Conservation (phyloP, 53 echinoderm and acorn worm genomes). For the Mesocentrotus franciscanus region DNA sequence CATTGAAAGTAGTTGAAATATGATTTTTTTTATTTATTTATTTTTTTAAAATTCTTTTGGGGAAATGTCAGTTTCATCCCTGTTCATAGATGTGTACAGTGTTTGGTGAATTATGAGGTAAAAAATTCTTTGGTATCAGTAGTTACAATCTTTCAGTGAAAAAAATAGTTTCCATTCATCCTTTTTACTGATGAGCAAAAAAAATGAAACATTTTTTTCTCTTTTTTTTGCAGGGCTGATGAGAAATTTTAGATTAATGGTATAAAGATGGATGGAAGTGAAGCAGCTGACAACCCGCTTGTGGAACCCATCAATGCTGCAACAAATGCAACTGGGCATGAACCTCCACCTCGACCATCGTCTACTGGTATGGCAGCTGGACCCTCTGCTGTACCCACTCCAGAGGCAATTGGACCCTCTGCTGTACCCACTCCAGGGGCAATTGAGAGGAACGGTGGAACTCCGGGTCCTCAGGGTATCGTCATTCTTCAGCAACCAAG, state of each 20-base stretch:
- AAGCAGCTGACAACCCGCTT: background rate
- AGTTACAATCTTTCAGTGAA: no score
- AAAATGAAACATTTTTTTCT: no score
- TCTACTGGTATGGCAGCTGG: background rate
- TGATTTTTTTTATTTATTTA: no score
- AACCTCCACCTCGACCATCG: constrained; percentile 3
- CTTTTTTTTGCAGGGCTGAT: constrained; percentile 17
- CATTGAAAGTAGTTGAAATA: no score
- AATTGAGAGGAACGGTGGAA: constrained; percentile 26
- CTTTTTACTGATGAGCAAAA: no score
- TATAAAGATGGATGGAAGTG: constrained; percentile 51
- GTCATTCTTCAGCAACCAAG: constrained; percentile 64
- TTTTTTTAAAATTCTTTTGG: no score
- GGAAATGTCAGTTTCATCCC: no score
- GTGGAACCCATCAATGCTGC: background rate
- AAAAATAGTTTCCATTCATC: no score
- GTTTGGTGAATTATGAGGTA: no score
- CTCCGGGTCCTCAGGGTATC: constrained; percentile 29
- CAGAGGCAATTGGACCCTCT: background rate
- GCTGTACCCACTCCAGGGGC: background rate
- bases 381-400: background rate
- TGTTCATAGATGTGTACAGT: no score
- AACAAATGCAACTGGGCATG: constrained; percentile 22
- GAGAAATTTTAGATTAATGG: background rate
- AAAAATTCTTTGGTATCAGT: no score